phyloP scores from a whole-genome alignment of 2,888 invertebrate genomes.

The Celastrina argiolus region DNA sequence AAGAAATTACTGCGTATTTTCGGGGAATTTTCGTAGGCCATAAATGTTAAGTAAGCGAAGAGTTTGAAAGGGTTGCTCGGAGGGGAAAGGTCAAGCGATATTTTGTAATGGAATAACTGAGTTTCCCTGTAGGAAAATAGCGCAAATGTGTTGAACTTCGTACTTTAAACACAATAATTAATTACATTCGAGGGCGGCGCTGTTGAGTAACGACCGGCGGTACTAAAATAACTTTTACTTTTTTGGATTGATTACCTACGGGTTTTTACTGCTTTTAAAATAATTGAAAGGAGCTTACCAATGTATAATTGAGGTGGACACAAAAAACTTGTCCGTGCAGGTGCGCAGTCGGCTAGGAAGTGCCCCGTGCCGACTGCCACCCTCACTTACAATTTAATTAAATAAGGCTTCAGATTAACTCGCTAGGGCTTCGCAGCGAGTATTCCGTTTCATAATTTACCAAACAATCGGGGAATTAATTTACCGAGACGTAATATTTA shows the following conservation, averaged over 20 bases:
- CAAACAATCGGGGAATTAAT: conserved; percentile 33
- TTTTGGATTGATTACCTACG: background rate
- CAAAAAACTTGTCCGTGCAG: conserved; percentile 43
- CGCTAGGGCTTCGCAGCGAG: conserved; percentile 67
- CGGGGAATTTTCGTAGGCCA: background rate
- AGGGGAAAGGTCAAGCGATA: conserved; percentile 18
- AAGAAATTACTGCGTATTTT: background rate
- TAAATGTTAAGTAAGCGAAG: conserved; percentile 18
- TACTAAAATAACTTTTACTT: background rate
- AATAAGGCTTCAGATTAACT: conserved; percentile 76
- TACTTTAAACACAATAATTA: conserved; percentile 45
- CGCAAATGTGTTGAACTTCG: conserved; percentile 23
- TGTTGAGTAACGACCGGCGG: conserved; percentile 28
- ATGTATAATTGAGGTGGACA: conserved; percentile 22
- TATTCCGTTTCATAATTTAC: conserved; percentile 69
- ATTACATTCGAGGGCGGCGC: conserved; percentile 62
- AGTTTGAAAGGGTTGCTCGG: conserved; percentile 9
- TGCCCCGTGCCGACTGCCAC: conserved; percentile 54
- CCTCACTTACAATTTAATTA: conserved; percentile 72
- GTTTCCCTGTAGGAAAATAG: conserved; percentile 41
- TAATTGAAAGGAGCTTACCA: conserved; percentile 21
- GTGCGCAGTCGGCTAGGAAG: conserved; percentile 51
- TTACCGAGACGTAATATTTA: conserved; percentile 16
- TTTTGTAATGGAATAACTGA: conserved; percentile 15
- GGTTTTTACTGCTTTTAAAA: conserved; percentile 20